Base-by-base conservation (phyloP, 2,888 invertebrate genomes). In the Ferdinandea cuprea region DNA sequence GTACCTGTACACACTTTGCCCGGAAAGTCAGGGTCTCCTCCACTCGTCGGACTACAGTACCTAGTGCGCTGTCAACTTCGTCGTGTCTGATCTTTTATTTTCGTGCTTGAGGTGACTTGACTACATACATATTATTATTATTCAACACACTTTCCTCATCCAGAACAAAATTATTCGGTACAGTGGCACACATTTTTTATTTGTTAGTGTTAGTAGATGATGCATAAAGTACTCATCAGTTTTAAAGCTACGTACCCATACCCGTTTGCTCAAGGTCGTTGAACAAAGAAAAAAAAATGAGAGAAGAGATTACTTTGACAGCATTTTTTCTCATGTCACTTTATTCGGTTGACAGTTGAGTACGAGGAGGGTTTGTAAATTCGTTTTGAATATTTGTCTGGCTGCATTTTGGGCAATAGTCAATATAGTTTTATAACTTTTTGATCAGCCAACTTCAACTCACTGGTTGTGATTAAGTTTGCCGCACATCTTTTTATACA, bases 331-430 rank as follows among this genome's bases (percentile, higher is more conserved):
- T 37, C 54, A 28, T 56, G 44, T 54, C 42, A 65, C 58, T 40
- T 66, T 52, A 40, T 46, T 44, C 32, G 52, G 44, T 59, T 76
- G 76, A 76, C 76, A 76, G 68, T 68, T 68, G 59, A 42, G 42
- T 68, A 19, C 52, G 28, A 35, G 19, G 35, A 37, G 59, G 59
- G 66, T 52, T 59, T 59, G 76, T 68, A 59, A 59, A 76, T 61
- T 76, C 68, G 50, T 66, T 74, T 65, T 66, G 58, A 58, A 74
- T 50, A 58, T 65, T 65, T 74, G 46, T 73, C 54, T 35, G 42
- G 25, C 72, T 56, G 72, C 54, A 54, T 46, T 63, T 35, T 19
- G 44, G 32, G 15, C 35, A 63, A 73, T 46, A 73, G 52, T 73
- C 54, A 73, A 73, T 63, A 69, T 52, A 15, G 25, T 72, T 63